Percentiles rank a stretch among this genome's conserved stretches.
These are phyloP conservation scores for Labia minor DNA, from an alignment of 2,888 invertebrate species.

Conservation along the genomic window DNA sequence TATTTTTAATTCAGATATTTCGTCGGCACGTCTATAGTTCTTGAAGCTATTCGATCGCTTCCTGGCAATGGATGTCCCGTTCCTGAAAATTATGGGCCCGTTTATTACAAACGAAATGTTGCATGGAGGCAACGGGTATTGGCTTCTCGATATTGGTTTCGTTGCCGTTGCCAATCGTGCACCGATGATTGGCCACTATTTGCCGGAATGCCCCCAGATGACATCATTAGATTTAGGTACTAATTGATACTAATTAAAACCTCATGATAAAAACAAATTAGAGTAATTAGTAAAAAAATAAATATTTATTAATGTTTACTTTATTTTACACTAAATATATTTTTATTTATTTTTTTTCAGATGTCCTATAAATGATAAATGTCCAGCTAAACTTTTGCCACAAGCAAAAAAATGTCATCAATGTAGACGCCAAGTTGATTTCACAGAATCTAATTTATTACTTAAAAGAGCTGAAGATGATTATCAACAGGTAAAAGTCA, in stretches of 20 bases:
- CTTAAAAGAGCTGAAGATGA: not conserved
- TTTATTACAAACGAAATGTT: conserved; percentile 49
- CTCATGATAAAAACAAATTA: too few species aligned
- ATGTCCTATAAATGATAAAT: conserved; percentile 38
- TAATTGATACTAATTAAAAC: conserved; percentile 32
- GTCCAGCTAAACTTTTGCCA: not conserved
- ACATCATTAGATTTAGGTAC: conserved; percentile 37
- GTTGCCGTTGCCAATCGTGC: conserved; percentile 62
- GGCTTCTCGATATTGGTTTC: conserved; percentile 66
- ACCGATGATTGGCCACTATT: conserved; percentile 62
- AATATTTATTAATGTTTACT: conserved; percentile 4
- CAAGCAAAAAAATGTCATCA: not conserved
- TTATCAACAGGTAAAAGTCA: not conserved
- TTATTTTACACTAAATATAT: not conserved
- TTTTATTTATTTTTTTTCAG: conserved; percentile 33
- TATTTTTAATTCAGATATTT: conserved; percentile 48
- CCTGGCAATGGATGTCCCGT: conserved; percentile 50
- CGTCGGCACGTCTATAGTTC: conserved; percentile 57
- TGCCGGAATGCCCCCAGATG: conserved; percentile 45
- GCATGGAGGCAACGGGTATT: conserved; percentile 52
- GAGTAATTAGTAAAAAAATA: not conserved
- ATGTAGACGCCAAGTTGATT: not conserved
- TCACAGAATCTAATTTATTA: not conserved
- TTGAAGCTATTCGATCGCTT: conserved; percentile 55
- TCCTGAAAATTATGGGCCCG: conserved; percentile 75